A percentile compares a stretch with the other conserved stretches of the same genome.
Evolutionary conservation across 2,888 invertebrate genomes (phyloP).

Genomic region (Tachystola acroxantha): DNA sequence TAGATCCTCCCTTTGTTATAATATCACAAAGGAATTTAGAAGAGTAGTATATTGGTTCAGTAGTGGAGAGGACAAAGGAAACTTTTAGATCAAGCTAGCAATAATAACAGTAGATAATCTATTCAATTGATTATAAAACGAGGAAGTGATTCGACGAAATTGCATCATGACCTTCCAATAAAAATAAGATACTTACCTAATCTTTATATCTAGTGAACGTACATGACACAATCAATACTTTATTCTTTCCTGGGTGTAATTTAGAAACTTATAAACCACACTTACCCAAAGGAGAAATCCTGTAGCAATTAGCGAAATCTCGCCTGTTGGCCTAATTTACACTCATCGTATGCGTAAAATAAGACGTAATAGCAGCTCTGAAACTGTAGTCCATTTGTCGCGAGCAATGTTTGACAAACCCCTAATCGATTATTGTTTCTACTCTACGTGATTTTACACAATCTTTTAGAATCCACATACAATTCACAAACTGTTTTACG

Average conservation of each 20-base stretch:
- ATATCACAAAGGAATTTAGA: too few species aligned
- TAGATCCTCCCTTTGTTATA: too few species aligned
- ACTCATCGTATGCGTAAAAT: conserved; percentile 47
- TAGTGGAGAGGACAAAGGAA: too few species aligned
- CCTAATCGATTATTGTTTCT: conserved; percentile 54
- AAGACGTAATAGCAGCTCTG: conserved; percentile 58
- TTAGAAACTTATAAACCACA: too few species aligned
- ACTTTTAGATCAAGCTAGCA: too few species aligned
- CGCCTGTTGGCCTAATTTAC: conserved; percentile 43
- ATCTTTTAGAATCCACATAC: conserved; percentile 36
- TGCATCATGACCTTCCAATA: conserved; percentile 38
- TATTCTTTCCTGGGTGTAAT: neutral
- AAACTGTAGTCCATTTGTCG: conserved; percentile 49
- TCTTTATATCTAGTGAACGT: neutral
- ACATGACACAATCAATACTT: neutral
- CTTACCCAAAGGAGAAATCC: conserved; percentile 7
- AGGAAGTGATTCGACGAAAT: conserved; percentile 26
- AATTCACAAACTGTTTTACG: conserved; percentile 49
- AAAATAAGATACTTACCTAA: conserved; percentile 2
- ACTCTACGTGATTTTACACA: conserved; percentile 42
- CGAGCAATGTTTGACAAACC: conserved; percentile 54
- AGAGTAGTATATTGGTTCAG: too few species aligned
- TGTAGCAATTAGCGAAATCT: conserved; percentile 27
- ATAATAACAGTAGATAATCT: too few species aligned
- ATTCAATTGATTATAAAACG: conserved; percentile 5